A percentile compares a stretch with the other conserved stretches of the same genome.
Conservation (phyloP, 2,888 invertebrate genomes). For the Nemoura dubitans region DNA sequence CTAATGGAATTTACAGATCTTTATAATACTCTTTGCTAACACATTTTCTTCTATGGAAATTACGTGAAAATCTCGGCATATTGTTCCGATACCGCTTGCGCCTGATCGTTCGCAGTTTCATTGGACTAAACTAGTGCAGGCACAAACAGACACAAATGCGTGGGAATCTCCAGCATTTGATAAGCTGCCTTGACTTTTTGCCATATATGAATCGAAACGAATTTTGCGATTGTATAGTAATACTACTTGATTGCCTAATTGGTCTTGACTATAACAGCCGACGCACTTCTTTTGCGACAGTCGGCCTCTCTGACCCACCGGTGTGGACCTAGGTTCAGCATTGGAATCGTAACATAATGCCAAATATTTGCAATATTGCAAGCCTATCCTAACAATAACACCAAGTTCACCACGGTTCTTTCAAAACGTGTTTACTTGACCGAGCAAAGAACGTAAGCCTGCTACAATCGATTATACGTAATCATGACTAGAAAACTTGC, state of each 20-base stretch:
- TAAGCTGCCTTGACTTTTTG: neutral
- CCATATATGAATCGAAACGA: neutral
- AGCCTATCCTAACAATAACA: neutral
- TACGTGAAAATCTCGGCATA: no score
- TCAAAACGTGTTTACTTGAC: neutral
- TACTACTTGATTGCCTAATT: neutral
- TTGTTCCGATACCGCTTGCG: no score
- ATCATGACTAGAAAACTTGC: no score
- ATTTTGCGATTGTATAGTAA: neutral
- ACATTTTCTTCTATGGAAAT: no score
- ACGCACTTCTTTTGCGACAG: neutral
- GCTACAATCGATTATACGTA: no score
- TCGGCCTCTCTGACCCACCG: neutral
- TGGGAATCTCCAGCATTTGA: neutral
- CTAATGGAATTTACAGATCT: no score
- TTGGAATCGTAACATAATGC: neutral
- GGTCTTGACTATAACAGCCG: neutral
- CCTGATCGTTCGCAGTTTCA: no score
- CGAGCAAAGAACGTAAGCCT: neutral
- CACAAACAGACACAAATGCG: neutral
- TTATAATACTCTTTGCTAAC: no score
- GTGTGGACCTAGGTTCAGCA: neutral
- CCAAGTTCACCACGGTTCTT: neutral
- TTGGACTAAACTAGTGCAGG: no score
- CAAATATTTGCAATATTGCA: neutral